A percentile compares a stretch with the other conserved stretches of the same genome.
Evolutionary conservation across 2,888 invertebrate species (phyloP).

Genomic region (Lymantria monacha): DNA sequence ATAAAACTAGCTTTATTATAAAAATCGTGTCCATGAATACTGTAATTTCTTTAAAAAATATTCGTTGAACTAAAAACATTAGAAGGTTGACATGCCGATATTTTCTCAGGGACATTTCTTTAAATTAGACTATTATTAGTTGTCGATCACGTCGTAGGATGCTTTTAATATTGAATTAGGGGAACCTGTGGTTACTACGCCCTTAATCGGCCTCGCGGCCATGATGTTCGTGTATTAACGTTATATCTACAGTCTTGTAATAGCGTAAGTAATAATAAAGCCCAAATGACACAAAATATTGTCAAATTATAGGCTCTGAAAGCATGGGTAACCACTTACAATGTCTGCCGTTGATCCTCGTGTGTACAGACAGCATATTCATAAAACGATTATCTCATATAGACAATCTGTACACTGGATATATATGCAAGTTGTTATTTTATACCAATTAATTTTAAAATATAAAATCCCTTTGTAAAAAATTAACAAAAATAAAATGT

Average conservation of each 20-base stretch:
- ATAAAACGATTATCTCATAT: background rate
- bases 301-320: constrained; percentile 82
- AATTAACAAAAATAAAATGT: too few species aligned
- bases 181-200: constrained; percentile 76
- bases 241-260: constrained; percentile 77
- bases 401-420: too few species aligned
- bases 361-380: constrained; percentile 55
- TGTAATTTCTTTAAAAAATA: constrained; percentile 54
- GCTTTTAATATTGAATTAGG: constrained; percentile 83
- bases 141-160: constrained; percentile 78
- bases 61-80: constrained; percentile 51
- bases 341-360: constrained; percentile 68
- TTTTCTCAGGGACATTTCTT: constrained; percentile 81
- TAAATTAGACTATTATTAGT: constrained; percentile 81
- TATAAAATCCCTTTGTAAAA: too few species aligned
- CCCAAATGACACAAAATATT: constrained; percentile 83
- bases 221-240: constrained; percentile 70
- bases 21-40: constrained; percentile 53
- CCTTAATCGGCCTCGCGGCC: constrained; percentile 75
- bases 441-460: too few species aligned
- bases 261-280: constrained; percentile 80
- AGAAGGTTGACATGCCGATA: constrained; percentile 75
- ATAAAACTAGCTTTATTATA: constrained; percentile 47
- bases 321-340: constrained; percentile 79
- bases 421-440: too few species aligned